Conservation (phyloP, 2,797 vertebrate species). For the Rhynchotus rufescens region DNA sequence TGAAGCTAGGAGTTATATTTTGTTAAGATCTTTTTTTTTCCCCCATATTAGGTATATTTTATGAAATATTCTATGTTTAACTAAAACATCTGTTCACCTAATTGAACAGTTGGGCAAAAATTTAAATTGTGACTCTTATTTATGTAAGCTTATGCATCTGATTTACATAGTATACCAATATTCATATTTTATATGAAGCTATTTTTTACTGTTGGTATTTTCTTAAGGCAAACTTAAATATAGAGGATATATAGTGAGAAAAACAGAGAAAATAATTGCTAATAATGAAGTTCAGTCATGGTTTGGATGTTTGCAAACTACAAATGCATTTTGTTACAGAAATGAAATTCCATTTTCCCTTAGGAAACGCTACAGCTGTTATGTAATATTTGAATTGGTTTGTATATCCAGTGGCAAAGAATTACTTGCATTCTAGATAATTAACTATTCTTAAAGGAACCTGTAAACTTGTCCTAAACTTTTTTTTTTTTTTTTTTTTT, state of each 20-base stretch:
- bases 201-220: not conserved
- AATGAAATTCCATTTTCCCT: fast-evolving
- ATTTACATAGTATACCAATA: fast-evolving
- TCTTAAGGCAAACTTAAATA: not conserved
- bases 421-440: not conserved
- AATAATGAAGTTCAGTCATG: not conserved
- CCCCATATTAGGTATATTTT: not conserved
- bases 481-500: not conserved
- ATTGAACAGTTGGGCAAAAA: not conserved
- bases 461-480: not conserved
- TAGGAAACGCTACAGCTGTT: not conserved
- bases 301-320: not conserved
- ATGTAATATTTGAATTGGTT: not conserved
- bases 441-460: not conserved
- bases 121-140: not conserved
- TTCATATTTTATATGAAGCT: not conserved
- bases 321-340: not conserved
- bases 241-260: not conserved
- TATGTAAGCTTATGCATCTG: not conserved
- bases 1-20: not conserved
- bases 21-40: not conserved
- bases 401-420: not conserved
- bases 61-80: not conserved
- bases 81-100: not conserved
- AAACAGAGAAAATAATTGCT: not conserved